Base-by-base conservation (phyloP, 2,888 invertebrate genomes). In the Lepidochitona cinerea region DNA sequence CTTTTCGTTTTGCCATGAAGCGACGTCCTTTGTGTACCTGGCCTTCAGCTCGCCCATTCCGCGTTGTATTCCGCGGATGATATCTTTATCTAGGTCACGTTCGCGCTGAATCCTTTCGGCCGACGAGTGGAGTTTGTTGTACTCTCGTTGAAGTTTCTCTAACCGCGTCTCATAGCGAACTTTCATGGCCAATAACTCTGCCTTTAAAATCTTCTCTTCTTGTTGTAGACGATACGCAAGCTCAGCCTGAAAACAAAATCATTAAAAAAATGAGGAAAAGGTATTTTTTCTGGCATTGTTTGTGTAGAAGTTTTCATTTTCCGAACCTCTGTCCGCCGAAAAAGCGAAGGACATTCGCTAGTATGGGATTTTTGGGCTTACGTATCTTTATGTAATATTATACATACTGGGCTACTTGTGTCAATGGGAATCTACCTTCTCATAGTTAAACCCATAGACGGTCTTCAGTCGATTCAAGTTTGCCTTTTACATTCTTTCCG, bases 1-100 rank as follows among this genome's bases (percentile, higher is more conserved):
- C 64, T 82, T 83, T 67, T 89, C 88, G 5, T 87, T 86, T 32
- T 86, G 84, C 83, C 86, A 87, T 26, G 84, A 75, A 0, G 78
- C 75, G 70, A 84, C 74, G 68, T 86, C 84, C 32, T 81, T 77
- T 6, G 82, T 77, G 70, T 86, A 85, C 4, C 78, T 83, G 9
- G 82, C 83, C 49, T 80, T 80, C 73, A 86, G 80, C 7, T 80
- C 72, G n/a, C 75, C 71, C 84, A 87, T 81, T 37, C 84, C 84
- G 37, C 82, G 83, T 77, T 87, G 86, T 2, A 86, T 78, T 0
- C 83, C 84, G 37, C 77, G 68, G 18, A 87, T 84, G 36, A 86
- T 82, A 41, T 86, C 85, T 26, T 84, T 78, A 77, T 86, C 83
- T 5, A 85, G 72, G 23, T 83, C 80, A 29, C 81, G 82, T 74